Conservation (phyloP, 2,113 vertebrate genomes). For the Melanerpes aurifrons region DNA sequence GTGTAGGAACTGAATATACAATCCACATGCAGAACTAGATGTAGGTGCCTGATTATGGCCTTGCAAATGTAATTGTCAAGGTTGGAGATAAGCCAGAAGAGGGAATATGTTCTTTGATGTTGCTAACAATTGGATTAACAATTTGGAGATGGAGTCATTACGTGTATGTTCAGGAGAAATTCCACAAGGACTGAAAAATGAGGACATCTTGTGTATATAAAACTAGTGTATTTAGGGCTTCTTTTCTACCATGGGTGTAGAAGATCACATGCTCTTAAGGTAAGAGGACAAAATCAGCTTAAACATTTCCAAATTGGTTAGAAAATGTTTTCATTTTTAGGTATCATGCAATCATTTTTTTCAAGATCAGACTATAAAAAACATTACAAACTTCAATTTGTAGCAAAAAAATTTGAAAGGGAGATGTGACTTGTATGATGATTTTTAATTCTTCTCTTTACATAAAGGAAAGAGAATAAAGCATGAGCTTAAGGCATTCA, state of each 20-base stretch:
- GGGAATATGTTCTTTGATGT: not conserved
- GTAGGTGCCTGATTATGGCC: not conserved
- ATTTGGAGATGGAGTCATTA: not conserved
- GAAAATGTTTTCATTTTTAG: not conserved
- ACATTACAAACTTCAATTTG: not conserved
- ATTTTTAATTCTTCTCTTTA: not conserved
- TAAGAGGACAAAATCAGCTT: not conserved
- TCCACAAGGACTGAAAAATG: not conserved
- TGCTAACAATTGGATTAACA: not conserved
- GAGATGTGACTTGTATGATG: not conserved
- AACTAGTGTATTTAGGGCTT: not conserved
- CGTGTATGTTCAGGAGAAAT: not conserved
- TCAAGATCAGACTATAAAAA: not conserved
- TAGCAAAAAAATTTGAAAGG: not conserved
- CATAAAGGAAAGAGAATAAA: not conserved
- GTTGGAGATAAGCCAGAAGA: not conserved
- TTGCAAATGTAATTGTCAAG: not conserved
- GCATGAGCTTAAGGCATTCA: not conserved
- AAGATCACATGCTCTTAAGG: not conserved
- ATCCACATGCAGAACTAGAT: not conserved
- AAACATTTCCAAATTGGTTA: not conserved
- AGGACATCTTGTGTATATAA: not conserved
- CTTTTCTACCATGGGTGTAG: not conserved
- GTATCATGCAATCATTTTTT: not conserved
- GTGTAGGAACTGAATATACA: not conserved